Base-by-base conservation (phyloP, 2,888 invertebrate genomes). In the Torymus aiolomorphi region DNA sequence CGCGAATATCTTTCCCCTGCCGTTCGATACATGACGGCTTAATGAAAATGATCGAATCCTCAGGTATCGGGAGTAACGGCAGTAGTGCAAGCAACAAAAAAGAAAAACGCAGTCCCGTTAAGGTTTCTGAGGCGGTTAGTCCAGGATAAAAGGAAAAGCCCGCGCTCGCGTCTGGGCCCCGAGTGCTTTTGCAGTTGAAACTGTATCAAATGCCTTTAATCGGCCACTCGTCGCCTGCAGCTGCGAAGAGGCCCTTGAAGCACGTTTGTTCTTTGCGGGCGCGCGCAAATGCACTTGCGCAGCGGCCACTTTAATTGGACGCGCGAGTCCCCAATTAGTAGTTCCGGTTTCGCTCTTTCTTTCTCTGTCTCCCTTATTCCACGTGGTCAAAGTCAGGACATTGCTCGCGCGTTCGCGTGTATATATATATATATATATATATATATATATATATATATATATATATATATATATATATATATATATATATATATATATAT, bases 281-380 rank as follows among this genome's bases (percentile, higher is more conserved):
- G 12, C 31, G 31, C 5, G 31, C 31, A 31, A 31, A 31, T 31
- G 31, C 31, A 31, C 31, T 31, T 31, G 31, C 31, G 31, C 4
- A 1, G 72, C 65, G 59, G 66, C 61, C 63, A 57, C 56, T 78
- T 73, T 78, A 78, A 78, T 78, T 69, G 69, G 69, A 72, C 62
- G 72, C 82, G 78, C 77, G 72, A 82, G 78, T 78, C 82, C 74
- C 82, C 83, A 84, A 84, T 84, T 84, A 83, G 81, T 82, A 83
- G 80, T 82, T 80, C 75, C 74, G 69, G 61, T 65, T 66, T 16
- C 8, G 42, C 42, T 42, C 42, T 42, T 8, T 42, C 8, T 11
- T 16, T 51, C n/a, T 51, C 61, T 11, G 13, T 3, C 62, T 72
- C 20, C 16, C 42, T 31, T 49, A 0, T n/a, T n/a, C n/a, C n/a